Base-by-base conservation (phyloP, 2,113 vertebrate species). In the Todiramphus saurophagus region DNA sequence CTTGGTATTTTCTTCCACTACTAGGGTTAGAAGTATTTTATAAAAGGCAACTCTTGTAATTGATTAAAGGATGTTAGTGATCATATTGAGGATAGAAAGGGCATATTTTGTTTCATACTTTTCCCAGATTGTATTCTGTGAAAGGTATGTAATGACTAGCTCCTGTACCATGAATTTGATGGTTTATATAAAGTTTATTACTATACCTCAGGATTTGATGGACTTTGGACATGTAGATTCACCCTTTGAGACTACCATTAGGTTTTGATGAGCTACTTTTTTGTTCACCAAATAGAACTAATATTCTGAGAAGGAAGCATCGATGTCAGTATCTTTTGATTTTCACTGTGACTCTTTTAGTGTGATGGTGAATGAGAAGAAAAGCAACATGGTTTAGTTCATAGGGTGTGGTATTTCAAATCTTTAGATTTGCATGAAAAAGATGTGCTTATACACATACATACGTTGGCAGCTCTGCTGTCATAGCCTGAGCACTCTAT, bases 361-460 rank as follows among this genome's bases (percentile, higher is more conserved):
- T 50, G 50, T 50, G 50, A 50, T 50, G 50, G 50, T 50, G 50
- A 50, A 50, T 55, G 53, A 55, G 53, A 13, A 55, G 53, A 55
- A 91, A 67, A 77, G 5, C 23, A 70, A n/a, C n/a, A 30, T 8
- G 6, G 7, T 59, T 87, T 78, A 37, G 16, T 58, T 58, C 20
- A 25, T 76, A n/a, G 35, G 31, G 8, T 50, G 27, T 18, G 19
- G 17, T 56, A 4, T 31, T n/a, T 19, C 16, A 27, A 30, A 19
- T 50, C 11, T 31, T 67, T 31, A 74, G 28, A 10, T 69, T 31
- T 80, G 5, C 31, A 19, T n/a, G 16, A 75, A 63, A 55, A 75
- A 31, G 6, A 5, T 16, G 5, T 48, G 13, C 17, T 67, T 60
- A 28, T 15, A 73, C 53, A 60, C 0, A 0, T 20, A 28, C 1